Conservation (phyloP, 2,797 vertebrate genomes). For the Sebastes steindachneri region DNA sequence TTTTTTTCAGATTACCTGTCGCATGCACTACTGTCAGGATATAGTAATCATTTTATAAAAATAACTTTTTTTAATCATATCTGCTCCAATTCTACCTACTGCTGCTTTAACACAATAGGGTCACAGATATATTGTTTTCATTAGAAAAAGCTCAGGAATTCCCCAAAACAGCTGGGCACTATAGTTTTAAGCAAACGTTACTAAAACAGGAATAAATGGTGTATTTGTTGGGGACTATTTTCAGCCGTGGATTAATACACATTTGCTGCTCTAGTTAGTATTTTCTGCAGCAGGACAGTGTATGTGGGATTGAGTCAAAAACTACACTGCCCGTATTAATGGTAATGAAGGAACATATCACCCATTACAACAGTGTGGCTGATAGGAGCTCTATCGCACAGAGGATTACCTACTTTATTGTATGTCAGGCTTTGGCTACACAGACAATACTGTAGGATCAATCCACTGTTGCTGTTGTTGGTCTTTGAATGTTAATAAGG, state of each 20-base stretch:
- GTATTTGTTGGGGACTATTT: neutral
- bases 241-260: neutral
- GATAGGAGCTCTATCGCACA: neutral
- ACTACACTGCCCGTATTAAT: neutral
- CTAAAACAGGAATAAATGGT: neutral
- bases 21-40: too few species aligned
- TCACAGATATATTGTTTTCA: too few species aligned
- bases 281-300: neutral
- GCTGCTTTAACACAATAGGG: too few species aligned
- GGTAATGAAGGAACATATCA: neutral
- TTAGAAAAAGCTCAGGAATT: too few species aligned
- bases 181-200: neutral
- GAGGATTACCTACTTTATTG: neutral
- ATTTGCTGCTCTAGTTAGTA: neutral
- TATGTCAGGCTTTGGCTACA: neutral
- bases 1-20: too few species aligned
- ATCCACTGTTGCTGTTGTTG: neutral
- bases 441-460: neutral
- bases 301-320: neutral
- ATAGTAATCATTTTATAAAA: too few species aligned
- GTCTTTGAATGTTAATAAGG: neutral
- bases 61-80: too few species aligned
- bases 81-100: too few species aligned
- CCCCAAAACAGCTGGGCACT: neutral
- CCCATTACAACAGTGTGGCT: neutral